These are phyloP conservation scores for Synanthedon formicaeformis DNA, from an alignment of 2,888 invertebrate species.

Conservation along the genomic window DNA sequence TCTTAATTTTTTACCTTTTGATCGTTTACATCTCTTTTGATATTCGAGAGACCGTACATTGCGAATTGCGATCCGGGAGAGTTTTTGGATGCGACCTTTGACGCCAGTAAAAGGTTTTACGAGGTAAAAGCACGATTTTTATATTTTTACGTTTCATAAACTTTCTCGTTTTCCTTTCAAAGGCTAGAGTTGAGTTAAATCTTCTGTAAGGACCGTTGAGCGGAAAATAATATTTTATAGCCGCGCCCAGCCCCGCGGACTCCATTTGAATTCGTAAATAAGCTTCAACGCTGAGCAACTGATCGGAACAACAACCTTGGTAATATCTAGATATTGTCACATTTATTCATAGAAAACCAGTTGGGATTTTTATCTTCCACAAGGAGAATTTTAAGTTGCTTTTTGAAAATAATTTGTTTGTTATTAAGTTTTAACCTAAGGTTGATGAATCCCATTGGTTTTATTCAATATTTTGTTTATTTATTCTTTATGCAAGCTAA, in stretches of 20 bases:
- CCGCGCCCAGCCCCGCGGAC: conserved; percentile 1
- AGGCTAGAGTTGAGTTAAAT: background rate
- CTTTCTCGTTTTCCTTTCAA: background rate
- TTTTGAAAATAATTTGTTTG: too few species aligned
- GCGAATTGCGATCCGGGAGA: background rate
- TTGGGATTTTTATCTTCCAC: too few species aligned
- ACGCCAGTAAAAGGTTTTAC: background rate
- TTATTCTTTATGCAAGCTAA: too few species aligned
- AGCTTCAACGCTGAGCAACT: too few species aligned
- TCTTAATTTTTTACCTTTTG: too few species aligned
- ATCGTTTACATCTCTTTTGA: too few species aligned
- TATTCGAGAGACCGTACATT: background rate
- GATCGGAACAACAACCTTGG: too few species aligned
- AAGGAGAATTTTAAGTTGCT: too few species aligned
- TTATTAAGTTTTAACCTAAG: too few species aligned
- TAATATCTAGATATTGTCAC: background rate
- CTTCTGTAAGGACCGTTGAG: conserved; percentile 2
- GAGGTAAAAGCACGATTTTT: background rate
- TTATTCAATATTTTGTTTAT: too few species aligned
- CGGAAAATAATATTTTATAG: conserved; percentile 7
- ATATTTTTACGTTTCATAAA: conserved; percentile 7
- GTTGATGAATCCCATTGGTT: too few species aligned
- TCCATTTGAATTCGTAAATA: conserved; percentile 7
- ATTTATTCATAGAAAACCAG: too few species aligned
- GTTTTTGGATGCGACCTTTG: background rate